Percentiles rank a stretch among this genome's conserved stretches.
These are phyloP conservation scores for Eudemis profundana DNA, from an alignment of 2,888 invertebrate species.

Conservation along the genomic window DNA sequence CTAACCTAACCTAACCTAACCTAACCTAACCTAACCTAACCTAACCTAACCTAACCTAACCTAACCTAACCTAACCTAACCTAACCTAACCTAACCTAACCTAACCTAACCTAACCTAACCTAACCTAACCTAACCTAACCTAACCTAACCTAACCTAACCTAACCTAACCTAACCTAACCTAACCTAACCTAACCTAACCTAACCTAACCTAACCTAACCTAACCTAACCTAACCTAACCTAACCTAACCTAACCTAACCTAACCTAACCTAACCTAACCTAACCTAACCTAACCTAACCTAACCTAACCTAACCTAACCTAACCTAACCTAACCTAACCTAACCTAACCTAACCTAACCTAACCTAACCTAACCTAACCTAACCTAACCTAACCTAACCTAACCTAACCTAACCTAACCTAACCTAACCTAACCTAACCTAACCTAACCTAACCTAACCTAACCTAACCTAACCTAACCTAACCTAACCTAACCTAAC, in stretches of 20 bases:
- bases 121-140: conserved; percentile 18
- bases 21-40: conserved; percentile 18
- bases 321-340: conserved; percentile 38
- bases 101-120: conserved; percentile 16
- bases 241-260: conserved; percentile 24
- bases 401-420: conserved; percentile 40
- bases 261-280: conserved; percentile 23
- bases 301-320: conserved; percentile 37
- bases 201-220: conserved; percentile 31
- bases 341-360: conserved; percentile 41
- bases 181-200: conserved; percentile 33
- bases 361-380: conserved; percentile 39
- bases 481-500: conserved; percentile 36
- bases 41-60: conserved; percentile 18
- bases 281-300: conserved; percentile 35
- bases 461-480: conserved; percentile 36
- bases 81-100: conserved; percentile 18
- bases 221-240: conserved; percentile 32
- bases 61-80: conserved; percentile 18
- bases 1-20: conserved; percentile 18
- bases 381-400: conserved; percentile 38
- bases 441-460: conserved; percentile 26
- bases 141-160: conserved; percentile 18
- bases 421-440: conserved; percentile 35
- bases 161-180: conserved; percentile 27